Percentiles rank a stretch among this genome's conserved stretches.
phyloP scores from a whole-genome alignment of 2,113 vertebrate species.

The Takifugu flavidus region DNA sequence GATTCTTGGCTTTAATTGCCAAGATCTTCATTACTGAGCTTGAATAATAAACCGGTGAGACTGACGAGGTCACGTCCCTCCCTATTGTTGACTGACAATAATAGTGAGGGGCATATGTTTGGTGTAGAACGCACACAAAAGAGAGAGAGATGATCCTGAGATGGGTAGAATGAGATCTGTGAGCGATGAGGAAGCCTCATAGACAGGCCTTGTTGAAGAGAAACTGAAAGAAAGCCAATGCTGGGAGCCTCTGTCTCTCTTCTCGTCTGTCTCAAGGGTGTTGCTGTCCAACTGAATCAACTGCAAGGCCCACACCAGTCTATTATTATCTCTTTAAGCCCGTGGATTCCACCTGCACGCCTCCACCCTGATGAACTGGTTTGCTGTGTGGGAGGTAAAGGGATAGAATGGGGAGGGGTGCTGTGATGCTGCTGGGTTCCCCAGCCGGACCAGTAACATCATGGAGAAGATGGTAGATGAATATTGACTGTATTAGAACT shows the following conservation, averaged over 20 bases:
- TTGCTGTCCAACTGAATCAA: constrained; percentile 72
- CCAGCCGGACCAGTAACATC: constrained; percentile 29
- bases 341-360: constrained; percentile 63
- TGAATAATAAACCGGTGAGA: constrained; percentile 45
- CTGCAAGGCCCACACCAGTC: constrained; percentile 66
- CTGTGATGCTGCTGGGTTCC: constrained; percentile 23
- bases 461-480: constrained; percentile 9
- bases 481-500: constrained; percentile 32
- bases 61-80: constrained; percentile 42
- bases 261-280: constrained; percentile 57
- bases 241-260: constrained; percentile 39
- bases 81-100: constrained; percentile 50
- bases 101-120: constrained; percentile 58
- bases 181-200: constrained; percentile 31
- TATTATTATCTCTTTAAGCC: constrained; percentile 74
- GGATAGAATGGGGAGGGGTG: constrained; percentile 12
- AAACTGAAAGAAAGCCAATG: constrained; percentile 59
- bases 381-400: constrained; percentile 48
- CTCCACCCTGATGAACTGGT: constrained; percentile 62
- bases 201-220: constrained; percentile 48
- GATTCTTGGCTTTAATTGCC: constrained; percentile 43
- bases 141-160: constrained; percentile 23
- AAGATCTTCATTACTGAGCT: constrained; percentile 61
- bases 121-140: constrained; percentile 22
- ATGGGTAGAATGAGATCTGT: constrained; percentile 32